Conservation (phyloP, 2,888 invertebrate genomes). For the Cabera pusaria region DNA sequence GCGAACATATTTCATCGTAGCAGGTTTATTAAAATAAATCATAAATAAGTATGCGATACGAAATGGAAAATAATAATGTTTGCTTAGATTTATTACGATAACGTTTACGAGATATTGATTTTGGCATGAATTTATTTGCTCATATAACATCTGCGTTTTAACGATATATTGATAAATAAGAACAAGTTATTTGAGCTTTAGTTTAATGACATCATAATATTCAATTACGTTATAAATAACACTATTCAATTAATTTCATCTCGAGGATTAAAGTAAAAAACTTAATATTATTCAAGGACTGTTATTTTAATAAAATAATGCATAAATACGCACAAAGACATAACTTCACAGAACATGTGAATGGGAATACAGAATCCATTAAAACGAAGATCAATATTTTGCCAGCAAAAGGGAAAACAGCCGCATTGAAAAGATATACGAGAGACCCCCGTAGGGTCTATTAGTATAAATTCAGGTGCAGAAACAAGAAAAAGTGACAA, state of each 20-base stretch:
- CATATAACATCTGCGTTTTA: too few relatives aligned
- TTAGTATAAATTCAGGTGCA: constrained; percentile 37
- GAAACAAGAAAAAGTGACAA: constrained; percentile 57
- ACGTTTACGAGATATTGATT: constrained; percentile 2
- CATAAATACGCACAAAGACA: background rate
- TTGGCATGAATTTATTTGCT: constrained; percentile 5
- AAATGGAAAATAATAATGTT: background rate
- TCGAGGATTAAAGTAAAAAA: too few relatives aligned
- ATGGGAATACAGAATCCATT: background rate
- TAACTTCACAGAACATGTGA: background rate
- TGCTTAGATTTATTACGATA: background rate
- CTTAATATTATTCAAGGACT: too few relatives aligned
- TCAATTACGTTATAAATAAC: too few relatives aligned
- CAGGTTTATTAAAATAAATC: constrained; percentile 38
- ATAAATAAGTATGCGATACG: constrained; percentile 18
- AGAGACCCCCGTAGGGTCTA: constrained; percentile 24
- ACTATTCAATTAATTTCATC: too few relatives aligned
- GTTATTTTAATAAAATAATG: too few relatives aligned
- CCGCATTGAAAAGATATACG: constrained; percentile 14
- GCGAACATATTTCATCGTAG: constrained; percentile 39
- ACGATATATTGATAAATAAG: too few relatives aligned
- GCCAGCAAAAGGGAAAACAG: constrained; percentile 9
- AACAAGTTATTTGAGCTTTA: too few relatives aligned
- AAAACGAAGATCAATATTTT: constrained; percentile 9
- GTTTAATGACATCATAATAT: too few relatives aligned